Percentiles rank a stretch among this genome's conserved stretches.
Evolutionary conservation across 2,888 invertebrate genomes (phyloP).

Genomic region (Chaetoderma sp.): DNA sequence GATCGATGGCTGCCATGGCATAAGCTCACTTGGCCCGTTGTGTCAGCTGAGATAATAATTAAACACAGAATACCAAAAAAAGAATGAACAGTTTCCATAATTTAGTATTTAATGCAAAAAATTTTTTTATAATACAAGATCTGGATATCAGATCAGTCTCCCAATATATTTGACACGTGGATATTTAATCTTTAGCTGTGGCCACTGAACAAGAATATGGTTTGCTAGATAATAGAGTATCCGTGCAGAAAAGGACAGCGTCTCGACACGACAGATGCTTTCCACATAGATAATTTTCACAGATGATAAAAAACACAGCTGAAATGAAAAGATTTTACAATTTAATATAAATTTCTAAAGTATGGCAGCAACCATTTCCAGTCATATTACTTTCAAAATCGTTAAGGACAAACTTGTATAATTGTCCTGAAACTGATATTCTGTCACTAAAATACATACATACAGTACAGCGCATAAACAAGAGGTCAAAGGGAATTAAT

Average conservation of each 20-base stretch:
- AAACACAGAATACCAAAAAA: no score
- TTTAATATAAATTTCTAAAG: neutral
- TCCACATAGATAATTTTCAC: slow-evolving; percentile 90
- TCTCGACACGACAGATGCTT: slow-evolving; percentile 92
- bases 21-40: no score
- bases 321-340: slow-evolving; percentile 29
- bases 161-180: slow-evolving; percentile 83
- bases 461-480: no score
- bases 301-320: slow-evolving; percentile 74
- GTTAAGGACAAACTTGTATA: no score
- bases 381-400: no score
- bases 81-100: neutral
- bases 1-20: no score
- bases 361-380: no score
- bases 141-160: slow-evolving; percentile 72
- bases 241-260: slow-evolving; percentile 88
- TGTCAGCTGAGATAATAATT: no score
- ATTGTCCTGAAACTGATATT: no score
- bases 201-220: slow-evolving; percentile 94
- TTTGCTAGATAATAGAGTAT: slow-evolving; percentile 86
- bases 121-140: neutral
- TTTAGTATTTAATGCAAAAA: neutral
- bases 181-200: slow-evolving; percentile 77
- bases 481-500: no score
- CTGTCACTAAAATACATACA: no score